phyloP scores from a whole-genome alignment of 2,888 invertebrate species.

The Nomada hirtipes region DNA sequence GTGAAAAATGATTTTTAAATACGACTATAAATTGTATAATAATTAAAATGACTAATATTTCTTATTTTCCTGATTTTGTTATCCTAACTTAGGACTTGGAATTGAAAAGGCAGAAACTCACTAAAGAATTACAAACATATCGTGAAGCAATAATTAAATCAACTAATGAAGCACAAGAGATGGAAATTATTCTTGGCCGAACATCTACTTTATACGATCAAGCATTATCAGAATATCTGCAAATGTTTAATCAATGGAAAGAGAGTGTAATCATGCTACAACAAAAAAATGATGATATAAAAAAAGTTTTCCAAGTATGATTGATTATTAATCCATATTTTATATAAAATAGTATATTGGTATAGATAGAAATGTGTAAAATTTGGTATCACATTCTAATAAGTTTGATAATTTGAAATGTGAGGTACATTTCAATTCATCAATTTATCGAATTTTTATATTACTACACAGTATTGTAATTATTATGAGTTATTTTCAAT shows the following conservation, averaged over 20 bases:
- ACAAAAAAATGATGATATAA: slow-evolving; percentile 89
- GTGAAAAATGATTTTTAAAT: slow-evolving; percentile 70
- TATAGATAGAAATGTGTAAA: no score
- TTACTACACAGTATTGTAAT: no score
- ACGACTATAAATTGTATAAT: background rate
- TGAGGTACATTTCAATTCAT: background rate
- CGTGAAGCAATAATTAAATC: slow-evolving; percentile 84
- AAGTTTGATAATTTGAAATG: no score
- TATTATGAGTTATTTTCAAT: background rate
- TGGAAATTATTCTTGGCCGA: slow-evolving; percentile 86
- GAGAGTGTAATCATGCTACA: slow-evolving; percentile 89
- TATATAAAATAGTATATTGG: no score
- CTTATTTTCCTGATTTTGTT: background rate
- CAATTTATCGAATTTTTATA: background rate
- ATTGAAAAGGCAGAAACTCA: slow-evolving; percentile 85
- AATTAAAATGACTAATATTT: background rate
- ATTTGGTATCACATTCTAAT: no score
- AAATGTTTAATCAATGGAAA: slow-evolving; percentile 90
- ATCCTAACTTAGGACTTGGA: slow-evolving; percentile 84
- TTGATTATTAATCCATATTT: slow-evolving; percentile 47
- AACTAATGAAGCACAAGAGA: slow-evolving; percentile 85
- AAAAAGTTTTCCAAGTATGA: slow-evolving; percentile 85
- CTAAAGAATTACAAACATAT: slow-evolving; percentile 84
- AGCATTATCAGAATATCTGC: slow-evolving; percentile 88
- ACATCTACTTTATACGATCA: slow-evolving; percentile 85